These are phyloP conservation scores for Bombus pyrosoma DNA, from an alignment of 1,140 invertebrate genomes.

Conservation along the genomic window DNA sequence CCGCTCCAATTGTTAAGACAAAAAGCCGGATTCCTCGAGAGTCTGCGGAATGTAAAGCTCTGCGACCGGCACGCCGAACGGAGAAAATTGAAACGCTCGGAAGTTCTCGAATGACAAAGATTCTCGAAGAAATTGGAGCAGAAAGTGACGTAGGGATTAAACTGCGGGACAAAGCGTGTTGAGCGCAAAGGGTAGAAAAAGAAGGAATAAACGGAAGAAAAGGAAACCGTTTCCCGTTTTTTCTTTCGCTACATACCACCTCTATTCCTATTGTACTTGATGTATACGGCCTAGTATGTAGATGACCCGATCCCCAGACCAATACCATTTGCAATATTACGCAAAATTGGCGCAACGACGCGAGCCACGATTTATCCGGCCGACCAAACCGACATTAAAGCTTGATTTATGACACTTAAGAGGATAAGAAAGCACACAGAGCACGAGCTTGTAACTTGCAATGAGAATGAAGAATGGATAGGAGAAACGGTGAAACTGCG, in stretches of 20 bases:
- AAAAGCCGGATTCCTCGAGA: conserved; percentile 43
- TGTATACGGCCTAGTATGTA: not conserved
- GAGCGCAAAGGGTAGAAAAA: too few relatives aligned
- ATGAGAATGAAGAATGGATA: conserved; percentile 48
- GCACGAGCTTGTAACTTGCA: not conserved
- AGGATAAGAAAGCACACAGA: conserved; percentile 36
- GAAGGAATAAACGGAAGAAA: not conserved
- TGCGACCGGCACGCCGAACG: conserved; percentile 43
- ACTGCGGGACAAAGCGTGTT: conserved; percentile 9
- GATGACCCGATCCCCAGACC: not conserved
- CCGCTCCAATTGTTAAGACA: conserved; percentile 49
- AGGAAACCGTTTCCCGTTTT: conserved; percentile 10
- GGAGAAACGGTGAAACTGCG: not conserved
- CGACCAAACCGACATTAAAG: conserved; percentile 48
- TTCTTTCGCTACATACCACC: too few relatives aligned
- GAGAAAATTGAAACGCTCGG: conserved; percentile 52
- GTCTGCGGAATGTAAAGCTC: conserved; percentile 47
- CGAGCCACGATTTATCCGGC: conserved; percentile 22
- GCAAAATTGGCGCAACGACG: conserved; percentile 18
- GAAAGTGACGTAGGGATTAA: conserved; percentile 45
- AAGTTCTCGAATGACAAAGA: conserved; percentile 50
- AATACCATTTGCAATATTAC: conserved; percentile 30
- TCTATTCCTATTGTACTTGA: not conserved
- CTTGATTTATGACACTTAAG: conserved; percentile 42
- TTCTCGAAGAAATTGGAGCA: conserved; percentile 56